phyloP scores from a whole-genome alignment of 2,888 invertebrate species.

The Campoplex capitator region DNA sequence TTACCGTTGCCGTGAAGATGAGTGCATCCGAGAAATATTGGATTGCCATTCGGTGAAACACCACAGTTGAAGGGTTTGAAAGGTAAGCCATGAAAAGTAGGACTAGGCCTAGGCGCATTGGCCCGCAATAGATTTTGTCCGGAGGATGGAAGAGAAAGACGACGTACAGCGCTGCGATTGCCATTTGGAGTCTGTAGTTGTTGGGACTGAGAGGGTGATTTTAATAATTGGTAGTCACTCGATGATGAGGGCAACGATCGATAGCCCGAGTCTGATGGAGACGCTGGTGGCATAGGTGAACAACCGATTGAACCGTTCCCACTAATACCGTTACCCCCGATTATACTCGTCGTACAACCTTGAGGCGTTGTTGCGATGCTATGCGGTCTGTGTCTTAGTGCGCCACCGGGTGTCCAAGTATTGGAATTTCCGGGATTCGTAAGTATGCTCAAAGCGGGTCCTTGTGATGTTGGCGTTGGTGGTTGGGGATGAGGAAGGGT shows the following conservation, averaged over 20 bases:
- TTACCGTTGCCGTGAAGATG: slow-evolving; percentile 83
- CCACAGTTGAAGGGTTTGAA: slow-evolving; percentile 84
- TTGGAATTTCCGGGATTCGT: slow-evolving; percentile 79
- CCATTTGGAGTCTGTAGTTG: slow-evolving; percentile 83
- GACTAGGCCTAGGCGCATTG: slow-evolving; percentile 86
- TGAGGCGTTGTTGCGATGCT: slow-evolving; percentile 82
- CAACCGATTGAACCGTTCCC: slow-evolving; percentile 35
- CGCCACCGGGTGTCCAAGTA: slow-evolving; percentile 80
- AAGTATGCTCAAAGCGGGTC: slow-evolving; percentile 76
- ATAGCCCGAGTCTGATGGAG: slow-evolving; percentile 86
- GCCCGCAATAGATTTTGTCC: slow-evolving; percentile 85
- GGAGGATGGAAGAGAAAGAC: slow-evolving; percentile 86
- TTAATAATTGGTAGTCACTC: slow-evolving; percentile 88
- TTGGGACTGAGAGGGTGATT: slow-evolving; percentile 82
- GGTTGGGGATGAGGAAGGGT: slow-evolving; percentile 87
- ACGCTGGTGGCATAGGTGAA: slow-evolving; percentile 79
- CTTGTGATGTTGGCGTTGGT: slow-evolving; percentile 85
- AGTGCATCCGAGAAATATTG: slow-evolving; percentile 85
- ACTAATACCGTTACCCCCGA: slow-evolving; percentile 59
- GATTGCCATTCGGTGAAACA: slow-evolving; percentile 84
- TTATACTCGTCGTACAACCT: slow-evolving; percentile 74
- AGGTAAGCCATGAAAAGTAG: slow-evolving; percentile 88
- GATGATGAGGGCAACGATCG: slow-evolving; percentile 87
- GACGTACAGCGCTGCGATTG: slow-evolving; percentile 86
- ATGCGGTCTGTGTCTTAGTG: slow-evolving; percentile 80